These are phyloP conservation scores for Mus minutoides DNA, from an alignment of 2,797 vertebrate genomes.

Conservation along the genomic window DNA sequence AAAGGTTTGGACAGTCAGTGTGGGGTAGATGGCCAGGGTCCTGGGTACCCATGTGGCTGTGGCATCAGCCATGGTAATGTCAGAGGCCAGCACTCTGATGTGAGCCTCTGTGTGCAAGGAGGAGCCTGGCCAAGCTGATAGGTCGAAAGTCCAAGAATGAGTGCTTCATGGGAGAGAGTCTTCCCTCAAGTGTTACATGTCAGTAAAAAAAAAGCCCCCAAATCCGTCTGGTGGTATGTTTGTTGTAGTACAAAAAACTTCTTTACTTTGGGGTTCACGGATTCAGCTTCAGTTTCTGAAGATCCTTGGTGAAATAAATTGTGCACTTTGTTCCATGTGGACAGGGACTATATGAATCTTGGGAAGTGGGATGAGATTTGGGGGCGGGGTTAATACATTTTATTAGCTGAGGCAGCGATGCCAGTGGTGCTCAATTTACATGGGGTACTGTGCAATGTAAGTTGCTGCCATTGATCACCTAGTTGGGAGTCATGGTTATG, in stretches of 20 bases:
- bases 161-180: not conserved
- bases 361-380: no score
- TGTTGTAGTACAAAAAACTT: no score
- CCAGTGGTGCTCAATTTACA: not conserved
- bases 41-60: not conserved
- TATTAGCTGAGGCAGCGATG: no score
- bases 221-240: no score
- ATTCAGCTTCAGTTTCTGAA: no score
- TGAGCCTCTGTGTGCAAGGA: not conserved
- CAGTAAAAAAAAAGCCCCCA: no score
- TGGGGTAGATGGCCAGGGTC: not conserved
- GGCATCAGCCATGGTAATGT: no score
- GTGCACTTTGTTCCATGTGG: not conserved
- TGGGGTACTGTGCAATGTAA: not conserved
- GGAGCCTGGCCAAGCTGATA: not conserved
- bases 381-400: no score
- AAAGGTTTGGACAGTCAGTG: not conserved
- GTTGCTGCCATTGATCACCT: not conserved
- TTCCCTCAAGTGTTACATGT: not conserved
- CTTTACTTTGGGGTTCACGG: no score
- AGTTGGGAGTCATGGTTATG: not conserved
- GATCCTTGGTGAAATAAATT: not conserved
- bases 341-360: not conserved
- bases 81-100: no score
- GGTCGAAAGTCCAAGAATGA: not conserved